Evolutionary conservation across 2,797 vertebrate genomes (phyloP), one percentile per base, ranked within the genome.

Genomic region (Poeciliopsis infans): DNA sequence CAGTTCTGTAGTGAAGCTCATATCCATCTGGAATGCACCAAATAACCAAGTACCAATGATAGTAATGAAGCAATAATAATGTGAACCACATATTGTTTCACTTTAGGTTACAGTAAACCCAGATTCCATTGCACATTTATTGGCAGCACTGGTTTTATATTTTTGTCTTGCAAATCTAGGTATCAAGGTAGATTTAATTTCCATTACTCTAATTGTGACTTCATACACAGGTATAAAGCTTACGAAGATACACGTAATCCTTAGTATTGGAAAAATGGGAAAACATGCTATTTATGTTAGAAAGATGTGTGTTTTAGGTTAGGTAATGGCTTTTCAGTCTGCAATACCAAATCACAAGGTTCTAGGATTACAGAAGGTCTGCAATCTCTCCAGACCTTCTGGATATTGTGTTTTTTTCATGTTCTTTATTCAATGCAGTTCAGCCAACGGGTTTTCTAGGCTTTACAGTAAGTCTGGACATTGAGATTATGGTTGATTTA

Each of bases 21-120:
- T 79, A 33, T 39, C 36, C 31, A 66, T 86, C 85, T 80, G 74
- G 55, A 81, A 79, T 25, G 61, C 69, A 71, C 79, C 76, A 80
- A 88, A 77, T 76, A 81, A 79, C 57, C n/a, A 79, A 79, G 76
- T 43, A 72, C 31, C 49, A 72, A 73, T 72, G 64, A 78, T 81
- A 70, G 76, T 83, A 81, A 88, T 86, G 69, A 91, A 91, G 85
- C 88, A 92, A 89, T 90, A 90, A 53, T 77, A 78, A 88, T 61
- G 78, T 64, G 69, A 39, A 70, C 55, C 39, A 33, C 72, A 79
- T 79, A 74, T 72, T 59, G 51, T 82, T 85, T 61, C 57, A 78
- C 36, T 83, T 77, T 70, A 46, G 41, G 25, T 70, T 70, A 46
- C n/a, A 70, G 45, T 3, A 46, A 68, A 11, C 43, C 68, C 43